Evolutionary conservation across 2,888 invertebrate species (phyloP).

Genomic region (Cerceris ruficornis): DNA sequence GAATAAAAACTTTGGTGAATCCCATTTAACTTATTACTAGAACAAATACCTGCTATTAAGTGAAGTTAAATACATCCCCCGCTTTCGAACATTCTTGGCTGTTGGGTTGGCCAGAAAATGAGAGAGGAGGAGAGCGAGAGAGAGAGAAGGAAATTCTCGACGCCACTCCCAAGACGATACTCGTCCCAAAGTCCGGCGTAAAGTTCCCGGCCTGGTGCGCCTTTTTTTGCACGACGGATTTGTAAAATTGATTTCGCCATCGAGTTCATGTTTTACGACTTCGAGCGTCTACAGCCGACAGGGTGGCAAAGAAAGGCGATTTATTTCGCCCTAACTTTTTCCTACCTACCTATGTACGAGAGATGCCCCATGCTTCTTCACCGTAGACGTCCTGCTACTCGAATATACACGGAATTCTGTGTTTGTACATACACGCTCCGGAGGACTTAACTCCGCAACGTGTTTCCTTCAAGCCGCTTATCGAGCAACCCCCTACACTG

Average conservation of each 20-base stretch:
- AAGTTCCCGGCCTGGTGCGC: constrained; percentile 26
- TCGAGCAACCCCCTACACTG: constrained; percentile 24
- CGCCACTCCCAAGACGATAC: neutral
- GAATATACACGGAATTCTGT: constrained; percentile 11
- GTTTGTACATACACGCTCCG: neutral
- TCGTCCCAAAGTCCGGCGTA: constrained; percentile 20
- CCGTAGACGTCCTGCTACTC: neutral
- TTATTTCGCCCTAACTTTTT: constrained; percentile 56
- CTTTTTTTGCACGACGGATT: constrained; percentile 57
- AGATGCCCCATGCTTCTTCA: neutral
- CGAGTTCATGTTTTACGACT: constrained; percentile 61
- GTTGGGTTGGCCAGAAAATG: too few species aligned
- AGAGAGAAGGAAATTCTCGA: too few species aligned
- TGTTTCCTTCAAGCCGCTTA: constrained; percentile 56
- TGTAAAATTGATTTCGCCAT: constrained; percentile 64
- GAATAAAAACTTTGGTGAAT: neutral
- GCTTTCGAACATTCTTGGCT: neutral
- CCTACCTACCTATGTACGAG: neutral
- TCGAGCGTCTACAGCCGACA: constrained; percentile 29
- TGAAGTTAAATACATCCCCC: constrained; percentile 17
- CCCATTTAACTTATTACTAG: constrained; percentile 17
- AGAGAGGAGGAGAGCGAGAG: too few species aligned
- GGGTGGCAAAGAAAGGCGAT: constrained; percentile 50
- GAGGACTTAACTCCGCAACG: constrained; percentile 24
- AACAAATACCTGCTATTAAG: constrained; percentile 22